Evolutionary conservation across 2,113 vertebrate species (phyloP).

Genomic region (Planiliza haematocheilus): DNA sequence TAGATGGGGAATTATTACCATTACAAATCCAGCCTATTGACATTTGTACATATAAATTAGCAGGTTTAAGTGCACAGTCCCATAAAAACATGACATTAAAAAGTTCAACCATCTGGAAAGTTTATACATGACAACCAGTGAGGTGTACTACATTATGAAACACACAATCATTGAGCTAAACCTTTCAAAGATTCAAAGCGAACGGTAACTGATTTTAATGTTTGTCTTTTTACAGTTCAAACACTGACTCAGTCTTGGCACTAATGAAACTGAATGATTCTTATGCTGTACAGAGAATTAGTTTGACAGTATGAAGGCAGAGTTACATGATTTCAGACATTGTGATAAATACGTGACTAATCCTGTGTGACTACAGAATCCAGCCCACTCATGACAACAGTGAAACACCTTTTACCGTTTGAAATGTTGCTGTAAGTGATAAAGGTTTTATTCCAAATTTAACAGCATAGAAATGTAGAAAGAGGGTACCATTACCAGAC

Average conservation of each 20-base stretch:
- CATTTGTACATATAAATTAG: constrained; percentile 81
- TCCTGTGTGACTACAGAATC: neutral
- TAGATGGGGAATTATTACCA: constrained; percentile 64
- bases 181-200: constrained; percentile 14
- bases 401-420: neutral
- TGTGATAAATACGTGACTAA: neutral
- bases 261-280: constrained; percentile 21
- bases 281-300: constrained; percentile 38
- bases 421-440: neutral
- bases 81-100: constrained; percentile 53
- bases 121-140: constrained; percentile 43
- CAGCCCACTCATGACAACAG: neutral
- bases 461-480: neutral
- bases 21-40: constrained; percentile 71
- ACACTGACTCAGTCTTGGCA: constrained; percentile 59
- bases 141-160: constrained; percentile 41
- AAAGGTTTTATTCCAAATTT: neutral
- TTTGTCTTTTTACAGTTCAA: constrained; percentile 25
- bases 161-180: constrained; percentile 13
- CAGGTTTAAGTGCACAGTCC: constrained; percentile 43
- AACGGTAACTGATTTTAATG: constrained; percentile 3
- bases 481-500: neutral
- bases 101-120: constrained; percentile 46
- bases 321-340: constrained; percentile 20
- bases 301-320: constrained; percentile 39